Evolutionary conservation across 2,888 invertebrate species (phyloP), one percentile per base, ranked within the genome.

Genomic region (Acleris laterana): DNA sequence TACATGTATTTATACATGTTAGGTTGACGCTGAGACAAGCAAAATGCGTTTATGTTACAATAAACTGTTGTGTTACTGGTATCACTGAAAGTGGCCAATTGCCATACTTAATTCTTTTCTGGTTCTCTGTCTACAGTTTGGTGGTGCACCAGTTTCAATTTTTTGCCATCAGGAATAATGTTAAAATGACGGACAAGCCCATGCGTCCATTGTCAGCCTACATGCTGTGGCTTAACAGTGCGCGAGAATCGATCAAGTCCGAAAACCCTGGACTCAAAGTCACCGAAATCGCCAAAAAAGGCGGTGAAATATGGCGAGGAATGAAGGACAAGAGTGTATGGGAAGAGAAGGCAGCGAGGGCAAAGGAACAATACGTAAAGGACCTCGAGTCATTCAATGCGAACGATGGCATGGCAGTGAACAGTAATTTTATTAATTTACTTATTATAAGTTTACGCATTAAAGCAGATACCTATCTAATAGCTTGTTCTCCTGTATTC

Each of bases 151-250:
- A 90, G 91, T 91, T 91, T n/a, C n/a, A n/a, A n/a, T n/a, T n/a
- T n/a, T n/a, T 85, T 84, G 82, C 78, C 74, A 72, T 74, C 84
- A 92, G 92, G 90, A 92, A 87, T 93, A 93, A 91, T 86, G 85
- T 85, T 95, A 97, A 94, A 95, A 97, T 93, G 96, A 95, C 84
- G 95, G 96, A 93, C 96, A 99, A 95, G 90, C 99, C 99, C 56
- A 99, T 99, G 91, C 95, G 98, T 82, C 97, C 99, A 48, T 94
- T 96, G 81, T 96, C 98, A 57, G 98, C 98, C 3, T 99, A 98
- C 86, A 98, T 99, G 96, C 86, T 99, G 74, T 99, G 98, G 98
- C 93, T 99, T 74, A 98, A 97, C 85, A 97, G 96, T 74, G 95
- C 95, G 69, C 94, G 99, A 74, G 97, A 98, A 77, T 93, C 94